These are phyloP conservation scores for Palythoa heliodiscus DNA, from an alignment of 92 coral and sea anemone species.

Conservation along the genomic window DNA sequence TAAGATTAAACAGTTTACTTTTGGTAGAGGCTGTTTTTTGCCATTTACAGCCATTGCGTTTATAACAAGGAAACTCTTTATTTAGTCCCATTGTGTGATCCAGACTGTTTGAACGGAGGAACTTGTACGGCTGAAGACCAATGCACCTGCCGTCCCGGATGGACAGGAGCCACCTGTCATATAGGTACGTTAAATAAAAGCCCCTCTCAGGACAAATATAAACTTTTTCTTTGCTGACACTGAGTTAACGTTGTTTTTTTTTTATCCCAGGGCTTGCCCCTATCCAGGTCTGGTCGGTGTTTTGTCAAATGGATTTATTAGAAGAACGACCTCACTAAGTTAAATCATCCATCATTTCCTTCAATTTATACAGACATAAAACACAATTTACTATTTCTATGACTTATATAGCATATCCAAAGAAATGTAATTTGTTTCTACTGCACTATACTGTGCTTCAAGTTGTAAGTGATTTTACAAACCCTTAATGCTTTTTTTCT, in stretches of 20 bases:
- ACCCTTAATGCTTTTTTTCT: not conserved
- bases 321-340: too few species aligned
- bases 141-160: conserved; percentile 62
- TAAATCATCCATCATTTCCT: too few species aligned
- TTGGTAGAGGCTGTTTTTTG: not conserved
- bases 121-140: conserved; percentile 52
- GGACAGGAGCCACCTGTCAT: conserved; percentile 64
- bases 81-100: conserved; percentile 57
- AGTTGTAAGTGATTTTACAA: not conserved
- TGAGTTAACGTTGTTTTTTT: too few species aligned
- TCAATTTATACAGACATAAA: too few species aligned
- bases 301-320: too few species aligned
- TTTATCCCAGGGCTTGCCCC: too few species aligned
- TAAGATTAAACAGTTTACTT: not conserved
- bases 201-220: not conserved
- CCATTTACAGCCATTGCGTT: not conserved
- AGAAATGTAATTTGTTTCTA: too few species aligned
- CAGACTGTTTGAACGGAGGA: conserved; percentile 69
- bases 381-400: too few species aligned
- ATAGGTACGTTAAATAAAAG: conserved; percentile 41
- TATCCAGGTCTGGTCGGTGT: too few species aligned
- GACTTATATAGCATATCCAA: too few species aligned
- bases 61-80: not conserved
- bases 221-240: not conserved
- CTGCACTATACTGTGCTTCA: not conserved